phyloP scores from a whole-genome alignment of 2,113 vertebrate species.

The Polypterus senegalus region DNA sequence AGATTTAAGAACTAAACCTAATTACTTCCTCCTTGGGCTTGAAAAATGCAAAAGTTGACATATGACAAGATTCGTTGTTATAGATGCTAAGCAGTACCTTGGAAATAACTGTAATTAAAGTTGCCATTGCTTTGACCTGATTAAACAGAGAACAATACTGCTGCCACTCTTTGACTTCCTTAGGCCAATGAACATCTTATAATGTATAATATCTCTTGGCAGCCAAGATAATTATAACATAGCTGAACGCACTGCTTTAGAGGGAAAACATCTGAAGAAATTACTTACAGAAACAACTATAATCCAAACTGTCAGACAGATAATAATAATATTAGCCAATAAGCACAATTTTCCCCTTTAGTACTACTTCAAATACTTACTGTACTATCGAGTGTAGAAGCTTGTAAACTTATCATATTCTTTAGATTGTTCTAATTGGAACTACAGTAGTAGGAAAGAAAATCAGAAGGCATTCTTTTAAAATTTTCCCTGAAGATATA shows the following conservation, averaged over 20 bases:
- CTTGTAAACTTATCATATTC: too few species aligned
- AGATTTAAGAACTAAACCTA: constrained; percentile 11
- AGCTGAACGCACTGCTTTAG: constrained; percentile 54
- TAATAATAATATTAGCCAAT: constrained; percentile 53
- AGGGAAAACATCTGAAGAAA: constrained; percentile 49
- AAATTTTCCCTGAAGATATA: too few species aligned
- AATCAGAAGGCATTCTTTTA: too few species aligned
- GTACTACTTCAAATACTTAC: too few species aligned
- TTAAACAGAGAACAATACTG: constrained; percentile 62
- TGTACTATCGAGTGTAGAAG: too few species aligned
- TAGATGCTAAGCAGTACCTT: constrained; percentile 41
- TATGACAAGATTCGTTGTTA: constrained; percentile 50
- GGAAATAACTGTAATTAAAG: constrained; percentile 73
- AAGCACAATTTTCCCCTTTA: constrained; percentile 26
- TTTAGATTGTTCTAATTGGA: too few species aligned
- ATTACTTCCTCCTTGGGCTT: constrained; percentile 24
- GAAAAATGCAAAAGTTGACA: constrained; percentile 37
- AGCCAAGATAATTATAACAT: constrained; percentile 84
- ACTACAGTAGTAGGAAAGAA: too few species aligned
- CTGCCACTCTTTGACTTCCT: constrained; percentile 58
- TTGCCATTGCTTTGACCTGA: constrained; percentile 69
- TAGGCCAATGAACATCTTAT: constrained; percentile 53
- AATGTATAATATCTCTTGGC: constrained; percentile 79
- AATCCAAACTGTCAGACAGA: constrained; percentile 66
- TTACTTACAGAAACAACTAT: constrained; percentile 39